Base-by-base conservation (phyloP, 2,113 vertebrate genomes). In the Petrocephalus zakoni region DNA sequence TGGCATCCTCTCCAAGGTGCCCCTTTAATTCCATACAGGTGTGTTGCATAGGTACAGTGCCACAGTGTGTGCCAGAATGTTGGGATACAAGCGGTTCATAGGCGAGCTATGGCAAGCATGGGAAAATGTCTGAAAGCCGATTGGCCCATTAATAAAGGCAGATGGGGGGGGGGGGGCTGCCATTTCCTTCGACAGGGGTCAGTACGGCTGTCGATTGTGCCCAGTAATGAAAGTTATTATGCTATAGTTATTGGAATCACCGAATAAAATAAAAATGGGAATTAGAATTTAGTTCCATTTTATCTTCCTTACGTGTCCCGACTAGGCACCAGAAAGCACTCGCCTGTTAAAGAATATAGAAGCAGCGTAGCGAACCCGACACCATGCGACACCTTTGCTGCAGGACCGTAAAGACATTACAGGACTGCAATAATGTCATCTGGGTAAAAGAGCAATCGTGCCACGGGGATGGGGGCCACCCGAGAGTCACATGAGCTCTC, bases 201-300 rank as follows among this genome's bases (percentile, higher is more conserved):
- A 37, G 75, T 81, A 37, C 37, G 37, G 34, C 11, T 25, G 52
- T 19, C 84, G 11, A 29, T 52, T 51, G 49, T 25, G 25, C 6
- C 84, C 52, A 86, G 17, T 86, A 86, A 86, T 55, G 49, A 34
- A 86, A 53, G 51, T 86, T 86, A 25, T 55, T 86, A 55, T 56
- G 51, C n/a, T 25, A 55, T 37, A 29, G 52, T 25, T 86, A 55
- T 86, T 86, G 46, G 81, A 49, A 49, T 83, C 34, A n/a, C 46
- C 37, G 78, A 82, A 82, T 82, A 82, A 83, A 83, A 83, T n/a
- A 49, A 49, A 47, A 47, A 83, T 83, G 81, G 37, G 81, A 83
- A 83, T 49, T 83, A 86, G 51, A 86, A 86, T 55, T 53, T 56
- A 56, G 51, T 55, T 86, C 52, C 22, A 86, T 53, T 86, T 86